Evolutionary conservation across 2,113 vertebrate genomes (phyloP), one percentile per base, ranked within the genome.

Genomic region (Mus musculus): DNA sequence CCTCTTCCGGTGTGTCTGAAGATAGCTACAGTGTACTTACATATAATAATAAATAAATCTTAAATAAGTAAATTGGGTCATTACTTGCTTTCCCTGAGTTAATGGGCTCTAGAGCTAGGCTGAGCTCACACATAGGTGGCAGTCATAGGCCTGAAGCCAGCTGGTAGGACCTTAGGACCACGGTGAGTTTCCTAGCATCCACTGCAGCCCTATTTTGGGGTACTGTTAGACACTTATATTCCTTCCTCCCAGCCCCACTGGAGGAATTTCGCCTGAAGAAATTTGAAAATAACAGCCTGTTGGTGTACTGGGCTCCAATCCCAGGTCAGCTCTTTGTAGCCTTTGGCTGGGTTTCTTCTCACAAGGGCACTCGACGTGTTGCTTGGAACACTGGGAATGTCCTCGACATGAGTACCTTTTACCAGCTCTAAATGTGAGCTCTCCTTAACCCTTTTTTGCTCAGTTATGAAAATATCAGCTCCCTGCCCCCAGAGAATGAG

Each of bases 161-260:
- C 42, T 39, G 56, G 0, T n/a, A 13, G 13, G 59, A 42, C 59
- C 59, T n/a, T 33, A 39, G 33, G 33, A 26, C 67, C 28, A 4
- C 14, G 4, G 3, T 10, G 9, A 8, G 59, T 10, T 1, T 19
- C 20, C 46, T 56, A 75, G 12, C 12, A 5, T 14, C 49, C 52
- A 2, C 3, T 1, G 3, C 49, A 5, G 17, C 49, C 36, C 19
- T 11, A 9, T 39, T 5, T 1, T 24, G 46, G 30, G n/a, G 30
- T 6, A 26, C 26, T 26, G 12, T 5, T 36, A 42, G 61, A 8
- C 1, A 0, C 9, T 1, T 39, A 8, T 59, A 0, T 22, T 4
- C 33, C 76, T 39, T 14, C 59, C 52, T 13, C 19, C 4, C 65
- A 22, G n/a, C 24, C n/a, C 9, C 7, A 13, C 8, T 20, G 39